A percentile compares a stretch with the other conserved stretches of the same genome.
These are phyloP conservation scores for Gymnopithys bicolor DNA, from an alignment of 2,797 vertebrate species.

Conservation along the genomic window DNA sequence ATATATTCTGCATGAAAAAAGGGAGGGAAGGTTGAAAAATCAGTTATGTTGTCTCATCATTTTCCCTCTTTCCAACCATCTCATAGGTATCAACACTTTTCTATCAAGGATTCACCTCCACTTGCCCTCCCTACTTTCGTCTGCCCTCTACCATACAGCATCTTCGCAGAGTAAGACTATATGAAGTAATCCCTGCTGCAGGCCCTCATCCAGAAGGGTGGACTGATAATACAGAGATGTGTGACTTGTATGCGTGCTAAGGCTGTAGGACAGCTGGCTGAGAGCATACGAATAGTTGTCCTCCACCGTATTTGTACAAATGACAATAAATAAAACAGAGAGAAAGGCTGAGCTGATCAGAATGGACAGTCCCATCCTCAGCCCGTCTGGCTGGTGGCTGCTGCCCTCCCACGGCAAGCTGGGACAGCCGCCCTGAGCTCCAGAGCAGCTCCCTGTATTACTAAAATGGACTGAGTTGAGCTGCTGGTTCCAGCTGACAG, in stretches of 20 bases:
- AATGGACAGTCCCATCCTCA: fast-evolving
- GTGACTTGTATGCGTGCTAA: not conserved
- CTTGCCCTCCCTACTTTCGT: not conserved
- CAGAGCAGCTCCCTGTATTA: not conserved
- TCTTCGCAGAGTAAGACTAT: not conserved
- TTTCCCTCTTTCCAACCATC: not conserved
- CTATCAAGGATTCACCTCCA: fast-evolving
- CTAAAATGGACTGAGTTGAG: not conserved
- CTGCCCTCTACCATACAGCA: not conserved
- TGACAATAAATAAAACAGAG: not conserved
- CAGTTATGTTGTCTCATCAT: not conserved
- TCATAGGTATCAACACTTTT: not conserved
- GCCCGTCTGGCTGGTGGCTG: not conserved
- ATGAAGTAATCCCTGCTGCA: not conserved
- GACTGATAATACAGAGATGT: not conserved
- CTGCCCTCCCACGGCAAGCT: constrained; percentile 3
- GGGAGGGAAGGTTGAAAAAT: not conserved
- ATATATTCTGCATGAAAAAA: not conserved
- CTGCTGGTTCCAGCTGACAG: not conserved
- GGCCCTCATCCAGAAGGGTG: not conserved
- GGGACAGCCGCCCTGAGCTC: not conserved
- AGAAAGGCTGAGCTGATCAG: not conserved
- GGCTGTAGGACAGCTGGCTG: not conserved
- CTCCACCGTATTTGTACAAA: not conserved
- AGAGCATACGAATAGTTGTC: not conserved